Percentiles rank a stretch among this genome's conserved stretches.
Evolutionary conservation across 2,888 invertebrate genomes (phyloP).

Genomic region (Dioctria linearis): DNA sequence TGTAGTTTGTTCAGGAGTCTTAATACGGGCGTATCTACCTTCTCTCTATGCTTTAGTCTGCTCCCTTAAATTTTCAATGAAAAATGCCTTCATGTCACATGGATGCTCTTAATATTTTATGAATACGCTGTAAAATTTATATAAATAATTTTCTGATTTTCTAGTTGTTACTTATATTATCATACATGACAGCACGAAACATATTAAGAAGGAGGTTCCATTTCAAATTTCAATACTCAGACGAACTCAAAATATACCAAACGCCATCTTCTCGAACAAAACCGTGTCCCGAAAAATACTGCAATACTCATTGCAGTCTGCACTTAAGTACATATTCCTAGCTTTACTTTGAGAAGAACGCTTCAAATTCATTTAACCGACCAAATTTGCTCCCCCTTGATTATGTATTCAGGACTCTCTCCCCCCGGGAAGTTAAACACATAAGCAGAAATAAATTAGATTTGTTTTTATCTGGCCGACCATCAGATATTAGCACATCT

Average conservation of each 20-base stretch:
- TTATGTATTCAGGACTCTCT: background rate
- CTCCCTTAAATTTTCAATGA: constrained; percentile 17
- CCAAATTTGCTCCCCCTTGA: background rate
- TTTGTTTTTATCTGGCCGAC: constrained; percentile 30
- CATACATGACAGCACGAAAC: too few species aligned
- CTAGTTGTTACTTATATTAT: too few species aligned
- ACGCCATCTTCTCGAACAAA: too few species aligned
- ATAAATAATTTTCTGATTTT: background rate
- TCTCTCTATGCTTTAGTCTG: background rate
- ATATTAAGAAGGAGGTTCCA: too few species aligned
- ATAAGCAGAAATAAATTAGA: constrained; percentile 44
- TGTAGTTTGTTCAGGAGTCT: background rate
- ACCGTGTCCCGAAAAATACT: too few species aligned
- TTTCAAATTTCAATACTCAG: too few species aligned
- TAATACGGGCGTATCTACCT: constrained; percentile 12
- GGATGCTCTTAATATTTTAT: background rate
- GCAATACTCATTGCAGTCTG: too few species aligned
- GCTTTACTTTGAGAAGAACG: too few species aligned
- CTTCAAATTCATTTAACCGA: background rate
- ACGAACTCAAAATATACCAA: too few species aligned
- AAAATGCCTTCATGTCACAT: background rate
- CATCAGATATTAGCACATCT: constrained; percentile 55
- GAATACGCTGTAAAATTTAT: background rate
- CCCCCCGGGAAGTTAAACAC: background rate
- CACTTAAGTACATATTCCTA: too few species aligned